Conservation (phyloP, 2,888 invertebrate genomes). For the Pterostichus niger region DNA sequence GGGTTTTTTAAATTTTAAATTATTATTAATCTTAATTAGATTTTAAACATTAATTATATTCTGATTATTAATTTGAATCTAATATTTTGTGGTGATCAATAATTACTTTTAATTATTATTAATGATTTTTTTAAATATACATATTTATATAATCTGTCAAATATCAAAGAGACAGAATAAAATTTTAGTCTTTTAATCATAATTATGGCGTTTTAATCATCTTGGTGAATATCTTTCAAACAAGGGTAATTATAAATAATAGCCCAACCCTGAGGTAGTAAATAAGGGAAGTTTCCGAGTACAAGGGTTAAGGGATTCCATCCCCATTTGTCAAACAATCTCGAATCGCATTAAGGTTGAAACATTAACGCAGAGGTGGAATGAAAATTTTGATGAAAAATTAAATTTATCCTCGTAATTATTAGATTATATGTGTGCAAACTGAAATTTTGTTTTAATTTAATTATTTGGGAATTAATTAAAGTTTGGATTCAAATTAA, state of each 20-base stretch:
- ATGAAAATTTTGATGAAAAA: constrained; percentile 21
- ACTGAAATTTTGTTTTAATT: too few relatives aligned
- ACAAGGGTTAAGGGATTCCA: constrained; percentile 27
- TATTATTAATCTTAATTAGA: not conserved
- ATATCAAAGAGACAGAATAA: constrained; percentile 10
- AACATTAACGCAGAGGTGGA: not conserved
- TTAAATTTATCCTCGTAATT: constrained; percentile 11
- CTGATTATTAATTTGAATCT: constrained; percentile 4
- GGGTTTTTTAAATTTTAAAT: constrained; percentile 5
- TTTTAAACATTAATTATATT: not conserved
- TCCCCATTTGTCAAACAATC: constrained; percentile 42
- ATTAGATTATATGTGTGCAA: not conserved
- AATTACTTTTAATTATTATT: not conserved
- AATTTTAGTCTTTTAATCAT: constrained; percentile 1
- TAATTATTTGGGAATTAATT: constrained; percentile 2
- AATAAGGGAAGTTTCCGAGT: not conserved
- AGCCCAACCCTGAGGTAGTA: not conserved
- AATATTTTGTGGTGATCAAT: not conserved
- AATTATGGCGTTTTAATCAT: constrained; percentile 14
- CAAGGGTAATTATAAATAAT: constrained; percentile 24
- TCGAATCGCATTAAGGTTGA: constrained; percentile 46
- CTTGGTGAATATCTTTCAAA: constrained; percentile 12
- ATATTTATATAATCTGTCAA: not conserved
- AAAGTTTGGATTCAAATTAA: constrained; percentile 31
- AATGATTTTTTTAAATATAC: not conserved